These are phyloP conservation scores for Ylistrum balloti DNA, from an alignment of 1,140 invertebrate species.

Conservation along the genomic window DNA sequence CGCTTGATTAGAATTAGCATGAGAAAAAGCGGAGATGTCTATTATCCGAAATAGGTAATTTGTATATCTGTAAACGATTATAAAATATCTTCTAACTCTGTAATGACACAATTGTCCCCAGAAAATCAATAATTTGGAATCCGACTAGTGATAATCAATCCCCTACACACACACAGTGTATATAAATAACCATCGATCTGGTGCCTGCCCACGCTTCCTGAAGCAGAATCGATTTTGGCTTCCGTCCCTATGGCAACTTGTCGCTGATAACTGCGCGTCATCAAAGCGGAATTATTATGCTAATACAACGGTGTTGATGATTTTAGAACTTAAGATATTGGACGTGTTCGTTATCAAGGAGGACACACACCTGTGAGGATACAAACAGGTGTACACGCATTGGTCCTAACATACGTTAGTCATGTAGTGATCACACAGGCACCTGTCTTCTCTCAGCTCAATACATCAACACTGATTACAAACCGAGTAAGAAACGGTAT, in stretches of 20 bases:
- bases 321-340: not conserved
- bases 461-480: not conserved
- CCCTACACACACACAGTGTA: not conserved
- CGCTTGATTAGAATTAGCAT: no score
- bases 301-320: not conserved
- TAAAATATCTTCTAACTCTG: no score
- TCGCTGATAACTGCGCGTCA: not conserved
- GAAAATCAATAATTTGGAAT: not conserved
- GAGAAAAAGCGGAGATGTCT: no score
- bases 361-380: not conserved
- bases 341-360: not conserved
- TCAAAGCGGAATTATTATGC: conserved; percentile 24
- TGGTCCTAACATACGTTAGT: no score
- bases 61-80: no score
- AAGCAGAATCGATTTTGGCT: conserved; percentile 12
- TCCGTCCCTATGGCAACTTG: conserved; percentile 24
- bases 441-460: not conserved
- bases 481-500: not conserved
- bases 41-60: no score
- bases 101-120: not conserved
- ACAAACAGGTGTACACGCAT: not conserved
- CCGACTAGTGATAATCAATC: not conserved
- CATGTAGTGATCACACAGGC: not conserved
- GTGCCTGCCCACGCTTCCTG: conserved; percentile 21
- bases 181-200: not conserved